Evolutionary conservation across 2,113 vertebrate genomes (phyloP).

Genomic region (Rhombomys opimus): DNA sequence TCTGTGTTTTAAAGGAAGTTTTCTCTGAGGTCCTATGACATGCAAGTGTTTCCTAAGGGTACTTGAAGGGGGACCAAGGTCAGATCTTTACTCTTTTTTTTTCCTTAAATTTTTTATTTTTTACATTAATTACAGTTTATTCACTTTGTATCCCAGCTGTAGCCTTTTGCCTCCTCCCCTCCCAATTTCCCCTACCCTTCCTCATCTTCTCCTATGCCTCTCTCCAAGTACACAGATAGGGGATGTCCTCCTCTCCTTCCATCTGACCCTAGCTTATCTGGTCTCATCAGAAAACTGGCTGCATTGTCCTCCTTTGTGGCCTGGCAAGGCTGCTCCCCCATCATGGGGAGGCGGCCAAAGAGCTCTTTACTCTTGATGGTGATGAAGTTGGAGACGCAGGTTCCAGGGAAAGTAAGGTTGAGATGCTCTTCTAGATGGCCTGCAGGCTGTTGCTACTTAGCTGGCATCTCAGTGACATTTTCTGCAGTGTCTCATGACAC

Average conservation of each 20-base stretch:
- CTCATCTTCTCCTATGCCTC: too few species aligned
- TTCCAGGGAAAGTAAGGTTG: constrained; percentile 52
- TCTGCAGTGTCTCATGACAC: neutral
- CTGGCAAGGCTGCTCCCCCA: too few species aligned
- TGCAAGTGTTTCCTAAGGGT: neutral
- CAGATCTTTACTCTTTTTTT: neutral
- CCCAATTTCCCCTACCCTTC: too few species aligned
- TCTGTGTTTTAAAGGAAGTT: neutral
- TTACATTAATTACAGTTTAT: too few species aligned
- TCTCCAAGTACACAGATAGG: too few species aligned
- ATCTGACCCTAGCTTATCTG: too few species aligned
- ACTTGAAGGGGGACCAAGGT: neutral
- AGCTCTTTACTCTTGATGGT: neutral
- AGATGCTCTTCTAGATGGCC: constrained; percentile 4
- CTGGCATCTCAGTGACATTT: neutral
- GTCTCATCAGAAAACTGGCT: too few species aligned
- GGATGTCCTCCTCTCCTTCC: too few species aligned
- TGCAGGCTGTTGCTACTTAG: neutral
- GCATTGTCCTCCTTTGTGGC: too few species aligned
- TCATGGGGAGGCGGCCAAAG: too few species aligned
- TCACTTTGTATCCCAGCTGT: too few species aligned
- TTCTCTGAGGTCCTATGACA: neutral
- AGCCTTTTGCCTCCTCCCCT: too few species aligned
- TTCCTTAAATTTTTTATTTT: neutral
- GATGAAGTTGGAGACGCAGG: constrained; percentile 3